Conservation (phyloP, 30 jellyfish, hydroid and myxozoan species). For the Cassiopea xamachana region DNA sequence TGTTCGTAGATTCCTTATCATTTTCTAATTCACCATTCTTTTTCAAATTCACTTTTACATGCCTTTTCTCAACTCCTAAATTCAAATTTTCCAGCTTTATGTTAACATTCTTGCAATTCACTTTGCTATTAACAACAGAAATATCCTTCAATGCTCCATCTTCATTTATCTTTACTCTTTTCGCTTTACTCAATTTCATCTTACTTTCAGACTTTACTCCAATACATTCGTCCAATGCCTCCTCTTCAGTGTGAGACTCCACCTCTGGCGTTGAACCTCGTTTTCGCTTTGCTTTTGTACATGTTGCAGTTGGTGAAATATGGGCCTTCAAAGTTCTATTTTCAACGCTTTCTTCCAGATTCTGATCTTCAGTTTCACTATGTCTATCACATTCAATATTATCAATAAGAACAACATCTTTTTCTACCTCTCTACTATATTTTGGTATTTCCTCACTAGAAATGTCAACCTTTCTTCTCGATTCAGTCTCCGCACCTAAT, state of each 20-base stretch:
- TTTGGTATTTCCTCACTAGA: neutral
- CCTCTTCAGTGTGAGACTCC: neutral
- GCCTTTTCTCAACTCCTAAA: too few relatives aligned
- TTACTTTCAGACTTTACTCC: neutral
- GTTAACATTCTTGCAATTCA: neutral
- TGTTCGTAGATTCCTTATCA: neutral
- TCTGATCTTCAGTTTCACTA: neutral
- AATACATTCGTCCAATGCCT: neutral
- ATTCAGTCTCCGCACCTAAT: neutral
- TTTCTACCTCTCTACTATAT: neutral
- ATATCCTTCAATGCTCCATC: neutral
- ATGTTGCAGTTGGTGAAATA: neutral
- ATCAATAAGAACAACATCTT: neutral
- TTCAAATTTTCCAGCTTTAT: too few relatives aligned
- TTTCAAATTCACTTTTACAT: neutral
- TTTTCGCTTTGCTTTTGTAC: neutral
- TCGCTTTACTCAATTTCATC: neutral
- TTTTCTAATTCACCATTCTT: neutral
- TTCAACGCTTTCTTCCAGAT: too few relatives aligned
- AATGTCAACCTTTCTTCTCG: neutral
- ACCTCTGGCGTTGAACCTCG: neutral
- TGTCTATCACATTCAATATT: neutral
- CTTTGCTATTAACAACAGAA: neutral
- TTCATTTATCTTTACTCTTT: neutral
- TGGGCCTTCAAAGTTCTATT: neutral